Evolutionary conservation across 2,888 invertebrate species (phyloP).

Genomic region (Carcina quercana): DNA sequence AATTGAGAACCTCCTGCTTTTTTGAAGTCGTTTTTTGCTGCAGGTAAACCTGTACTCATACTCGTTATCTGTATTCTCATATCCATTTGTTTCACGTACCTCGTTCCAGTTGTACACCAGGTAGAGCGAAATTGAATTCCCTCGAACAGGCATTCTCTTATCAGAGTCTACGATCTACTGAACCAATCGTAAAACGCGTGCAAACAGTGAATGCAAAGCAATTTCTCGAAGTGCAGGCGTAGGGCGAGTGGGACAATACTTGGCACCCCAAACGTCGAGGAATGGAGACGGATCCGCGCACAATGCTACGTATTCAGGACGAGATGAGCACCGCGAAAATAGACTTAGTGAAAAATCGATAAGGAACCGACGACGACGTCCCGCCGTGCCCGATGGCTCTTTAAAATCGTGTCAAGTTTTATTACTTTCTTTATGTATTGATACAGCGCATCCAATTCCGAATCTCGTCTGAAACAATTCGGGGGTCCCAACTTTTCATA

Average conservation of each 20-base stretch:
- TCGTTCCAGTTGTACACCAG: no score
- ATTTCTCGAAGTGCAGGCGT: constrained; percentile 31
- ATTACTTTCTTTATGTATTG: constrained; percentile 24
- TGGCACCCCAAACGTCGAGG: constrained; percentile 5
- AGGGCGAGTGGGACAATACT: constrained; percentile 12
- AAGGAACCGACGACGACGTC: constrained; percentile 27
- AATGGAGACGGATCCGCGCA: constrained; percentile 20
- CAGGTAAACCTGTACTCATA: no score
- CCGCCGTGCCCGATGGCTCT: constrained; percentile 23
- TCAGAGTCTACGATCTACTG: constrained; percentile 2
- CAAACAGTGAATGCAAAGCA: constrained; percentile 24
- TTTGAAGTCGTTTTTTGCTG: no score
- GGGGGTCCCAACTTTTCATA: no score
- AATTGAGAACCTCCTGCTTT: no score
- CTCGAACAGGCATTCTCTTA: constrained; percentile 1
- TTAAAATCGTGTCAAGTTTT: constrained; percentile 54
- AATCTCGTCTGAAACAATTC: constrained; percentile 1
- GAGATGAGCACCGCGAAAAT: constrained; percentile 41
- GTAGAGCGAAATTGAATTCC: constrained; percentile 7
- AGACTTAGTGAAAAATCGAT: constrained; percentile 56
- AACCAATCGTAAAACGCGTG: constrained; percentile 4
- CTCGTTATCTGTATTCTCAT: no score
- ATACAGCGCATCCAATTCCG: constrained; percentile 1
- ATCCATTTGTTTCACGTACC: no score
- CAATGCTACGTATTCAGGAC: constrained; percentile 44